phyloP scores from a whole-genome alignment of 2,113 vertebrate species.

The Isurus oxyrinchus region DNA sequence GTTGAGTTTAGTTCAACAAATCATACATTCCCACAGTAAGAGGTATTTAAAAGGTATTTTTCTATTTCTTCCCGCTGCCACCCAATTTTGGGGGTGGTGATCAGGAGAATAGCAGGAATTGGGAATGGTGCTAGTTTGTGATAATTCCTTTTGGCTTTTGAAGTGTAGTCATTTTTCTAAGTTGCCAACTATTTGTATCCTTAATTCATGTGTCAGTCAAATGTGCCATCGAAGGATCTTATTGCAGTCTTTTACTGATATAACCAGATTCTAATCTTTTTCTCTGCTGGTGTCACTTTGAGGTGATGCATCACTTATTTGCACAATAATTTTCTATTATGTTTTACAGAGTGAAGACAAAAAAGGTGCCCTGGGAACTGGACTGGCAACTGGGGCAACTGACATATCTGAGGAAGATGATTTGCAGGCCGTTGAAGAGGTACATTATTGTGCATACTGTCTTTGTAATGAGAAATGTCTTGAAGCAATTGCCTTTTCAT shows the following conservation, averaged over 20 bases:
- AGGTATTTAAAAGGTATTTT: not conserved
- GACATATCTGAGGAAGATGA: conserved; percentile 75
- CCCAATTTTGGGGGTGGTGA: not conserved
- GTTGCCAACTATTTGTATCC: not conserved
- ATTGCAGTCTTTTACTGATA: not conserved
- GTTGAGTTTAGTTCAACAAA: not conserved
- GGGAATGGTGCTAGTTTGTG: not conserved
- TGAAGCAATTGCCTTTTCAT: not conserved
- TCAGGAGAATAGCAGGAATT: not conserved
- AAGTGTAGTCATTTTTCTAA: not conserved
- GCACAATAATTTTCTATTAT: not conserved
- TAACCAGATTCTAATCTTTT: not conserved
- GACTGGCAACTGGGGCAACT: conserved; percentile 54
- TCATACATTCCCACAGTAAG: not conserved
- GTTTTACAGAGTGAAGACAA: conserved; percentile 65
- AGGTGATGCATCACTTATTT: not conserved
- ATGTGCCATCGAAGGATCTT: not conserved
- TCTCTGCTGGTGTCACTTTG: not conserved
- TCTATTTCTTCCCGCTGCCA: not conserved
- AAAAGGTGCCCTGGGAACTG: conserved; percentile 54
- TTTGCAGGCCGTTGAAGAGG: conserved; percentile 83
- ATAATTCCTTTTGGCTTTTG: not conserved
- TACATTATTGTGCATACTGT: conserved; percentile 41
- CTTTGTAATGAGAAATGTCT: not conserved
- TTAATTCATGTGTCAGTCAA: not conserved